A percentile compares a stretch with the other conserved stretches of the same genome.
Conservation (phyloP, 2,113 vertebrate genomes). For the Oryzias melastigma region DNA sequence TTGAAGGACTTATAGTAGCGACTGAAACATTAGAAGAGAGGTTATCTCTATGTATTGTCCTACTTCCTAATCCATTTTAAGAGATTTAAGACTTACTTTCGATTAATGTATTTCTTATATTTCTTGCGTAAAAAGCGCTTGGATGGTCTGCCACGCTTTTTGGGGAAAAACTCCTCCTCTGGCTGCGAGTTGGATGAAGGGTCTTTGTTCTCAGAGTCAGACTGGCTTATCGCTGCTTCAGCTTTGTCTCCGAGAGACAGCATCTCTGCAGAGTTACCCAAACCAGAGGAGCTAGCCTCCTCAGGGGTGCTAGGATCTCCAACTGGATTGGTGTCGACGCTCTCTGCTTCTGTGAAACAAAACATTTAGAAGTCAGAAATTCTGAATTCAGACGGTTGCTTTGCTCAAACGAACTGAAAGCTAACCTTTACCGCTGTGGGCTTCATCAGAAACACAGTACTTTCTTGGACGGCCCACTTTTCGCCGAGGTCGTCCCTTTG, state of each 20-base stretch:
- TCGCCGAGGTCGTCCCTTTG: conserved; percentile 82
- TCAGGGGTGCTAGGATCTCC: conserved; percentile 69
- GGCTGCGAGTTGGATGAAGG: conserved; percentile 77
- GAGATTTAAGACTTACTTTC: conserved; percentile 70
- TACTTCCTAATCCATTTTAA: not conserved
- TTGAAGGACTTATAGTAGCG: conserved; percentile 92
- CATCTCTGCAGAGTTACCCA: conserved; percentile 57
- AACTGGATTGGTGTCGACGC: conserved; percentile 68
- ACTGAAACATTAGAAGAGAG: conserved; percentile 36
- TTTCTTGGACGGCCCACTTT: conserved; percentile 90
- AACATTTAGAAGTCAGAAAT: conserved; percentile 17
- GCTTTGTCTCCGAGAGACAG: conserved; percentile 37
- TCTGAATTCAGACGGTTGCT: not conserved
- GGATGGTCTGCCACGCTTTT: conserved; percentile 87
- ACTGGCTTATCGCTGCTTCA: conserved; percentile 84
- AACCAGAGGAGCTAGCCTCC: conserved; percentile 83
- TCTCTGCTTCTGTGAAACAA: conserved; percentile 72
- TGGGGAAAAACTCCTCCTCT: conserved; percentile 78
- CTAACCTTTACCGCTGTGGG: conserved; percentile 72
- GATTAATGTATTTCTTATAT: conserved; percentile 89
- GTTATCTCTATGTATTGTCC: not conserved
- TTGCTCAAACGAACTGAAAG: not conserved
- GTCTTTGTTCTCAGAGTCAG: conserved; percentile 87
- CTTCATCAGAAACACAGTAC: conserved; percentile 73
- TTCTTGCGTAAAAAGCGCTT: conserved; percentile 92